Evolutionary conservation across 2,888 invertebrate species (phyloP).

Genomic region (Phorcus lineatus): DNA sequence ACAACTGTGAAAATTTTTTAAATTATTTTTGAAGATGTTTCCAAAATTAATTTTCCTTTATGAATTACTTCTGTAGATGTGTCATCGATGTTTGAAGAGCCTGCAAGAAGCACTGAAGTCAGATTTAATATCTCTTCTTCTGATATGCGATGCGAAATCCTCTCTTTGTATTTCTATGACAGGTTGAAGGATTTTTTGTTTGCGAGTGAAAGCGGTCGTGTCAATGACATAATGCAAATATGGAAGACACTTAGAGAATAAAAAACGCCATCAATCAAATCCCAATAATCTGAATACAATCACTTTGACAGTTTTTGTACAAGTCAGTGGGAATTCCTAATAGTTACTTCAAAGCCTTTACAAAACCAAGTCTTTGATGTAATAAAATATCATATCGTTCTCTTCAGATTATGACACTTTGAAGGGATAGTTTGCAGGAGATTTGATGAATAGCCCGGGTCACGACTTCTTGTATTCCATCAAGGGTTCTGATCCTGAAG

Average conservation of each 20-base stretch:
- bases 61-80: too few species aligned
- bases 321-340: not conserved
- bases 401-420: slow-evolving; percentile 2
- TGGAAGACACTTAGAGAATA: not conserved
- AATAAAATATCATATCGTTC: slow-evolving; percentile 22
- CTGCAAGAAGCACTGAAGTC: too few species aligned
- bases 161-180: too few species aligned
- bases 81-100: too few species aligned
- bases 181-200: too few species aligned
- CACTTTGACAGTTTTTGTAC: slow-evolving; percentile 3
- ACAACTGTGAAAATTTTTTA: too few species aligned
- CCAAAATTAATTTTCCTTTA: too few species aligned
- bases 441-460: not conserved
- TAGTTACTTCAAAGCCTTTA: slow-evolving; percentile 6
- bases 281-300: slow-evolving; percentile 6
- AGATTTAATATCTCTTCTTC: too few species aligned
- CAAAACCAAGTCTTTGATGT: not conserved
- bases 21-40: too few species aligned
- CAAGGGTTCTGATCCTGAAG: not conserved
- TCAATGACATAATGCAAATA: slow-evolving; percentile 15
- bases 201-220: not conserved
- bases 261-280: slow-evolving; percentile 6
- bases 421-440: not conserved
- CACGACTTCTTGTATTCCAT: not conserved
- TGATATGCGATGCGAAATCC: too few species aligned